Base-by-base conservation (phyloP, 2,888 invertebrate genomes). In the Lithophane socia region DNA sequence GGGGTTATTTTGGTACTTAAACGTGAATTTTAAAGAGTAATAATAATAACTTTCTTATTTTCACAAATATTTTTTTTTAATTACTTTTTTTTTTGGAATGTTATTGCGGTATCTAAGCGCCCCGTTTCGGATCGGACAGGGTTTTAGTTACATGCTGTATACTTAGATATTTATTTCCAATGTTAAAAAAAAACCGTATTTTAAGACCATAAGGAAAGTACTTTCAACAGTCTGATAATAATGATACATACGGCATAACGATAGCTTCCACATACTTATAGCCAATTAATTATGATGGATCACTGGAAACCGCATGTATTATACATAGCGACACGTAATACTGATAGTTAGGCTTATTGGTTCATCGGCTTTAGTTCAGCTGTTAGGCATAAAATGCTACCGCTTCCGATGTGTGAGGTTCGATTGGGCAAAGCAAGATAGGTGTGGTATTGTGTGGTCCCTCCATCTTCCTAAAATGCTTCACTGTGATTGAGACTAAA, bases 201-300 rank as follows among this genome's bases (percentile, higher is more conserved):
- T 65, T 60, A 52, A 58, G 44, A 21, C 58, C 21, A 44, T 73
- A 65, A 54, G 65, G 65, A 81, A 78, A 65, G 58, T 54, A 78
- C 13, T 29, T 68, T 47, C 10, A 18, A 47, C 24, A 69, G 37
- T 37, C 24, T 18, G 21, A 9, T 65, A 7, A 18, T 52, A 16
- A 24, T 63, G 7, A 77, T n/a, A 71, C 10, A 49, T 10, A 37
- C 37, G 18, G 29, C 12, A 9, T 52, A 54, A 3, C 56, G n/a
- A 64, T 73, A 12, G 42, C 78, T 85, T 84, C 86, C 82, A 77
- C 72, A 73, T 86, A 63, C 49, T 72, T 37, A 37, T 4, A 13
- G n/a, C 24, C 63, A 66, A 85, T 82, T 82, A 81, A 29, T 60
- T 67, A 66, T 85, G 84, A 85, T 82, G 37, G 77, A 84, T 77